Percentiles rank a stretch among this genome's conserved stretches.
Evolutionary conservation across 37 sponge, comb jelly and placozoan species (phyloP).

Genomic region (Ephydatia muelleri): DNA sequence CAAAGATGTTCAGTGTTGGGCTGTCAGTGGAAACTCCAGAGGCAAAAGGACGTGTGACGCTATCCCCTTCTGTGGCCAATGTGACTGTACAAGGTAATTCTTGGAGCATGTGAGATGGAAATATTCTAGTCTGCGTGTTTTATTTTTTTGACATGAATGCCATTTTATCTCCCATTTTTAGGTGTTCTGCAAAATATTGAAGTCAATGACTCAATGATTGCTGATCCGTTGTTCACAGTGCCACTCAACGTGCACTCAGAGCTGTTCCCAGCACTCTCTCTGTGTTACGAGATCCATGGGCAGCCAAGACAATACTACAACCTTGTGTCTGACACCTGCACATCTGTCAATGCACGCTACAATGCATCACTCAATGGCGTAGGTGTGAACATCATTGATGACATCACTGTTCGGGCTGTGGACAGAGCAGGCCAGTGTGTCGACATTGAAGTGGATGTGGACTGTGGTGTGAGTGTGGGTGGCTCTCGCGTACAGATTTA

Average conservation of each 20-base stretch:
- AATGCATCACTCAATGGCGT: background rate
- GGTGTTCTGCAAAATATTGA: background rate
- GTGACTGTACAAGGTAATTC: background rate
- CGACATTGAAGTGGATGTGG: constrained; percentile 4
- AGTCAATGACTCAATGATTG: constrained; percentile 4
- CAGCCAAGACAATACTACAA: background rate
- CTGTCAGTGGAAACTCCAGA: background rate
- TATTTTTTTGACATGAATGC: too few species aligned
- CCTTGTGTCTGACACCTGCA: constrained; percentile 23
- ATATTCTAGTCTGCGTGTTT: too few species aligned
- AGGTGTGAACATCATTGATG: constrained; percentile 25
- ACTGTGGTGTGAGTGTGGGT: constrained; percentile 10
- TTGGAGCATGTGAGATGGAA: too few species aligned
- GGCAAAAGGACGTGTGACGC: background rate
- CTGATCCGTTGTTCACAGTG: constrained; percentile 22
- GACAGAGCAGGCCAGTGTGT: constrained; percentile 14
- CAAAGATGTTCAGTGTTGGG: background rate
- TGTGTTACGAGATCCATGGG: constrained; percentile 37
- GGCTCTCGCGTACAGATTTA: background rate
- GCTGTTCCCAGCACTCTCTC: background rate
- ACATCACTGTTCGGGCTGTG: constrained; percentile 16
- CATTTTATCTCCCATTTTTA: background rate
- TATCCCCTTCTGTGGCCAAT: background rate
- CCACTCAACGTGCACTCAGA: background rate
- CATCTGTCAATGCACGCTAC: constrained; percentile 18